These are phyloP conservation scores for Ellobium chinense DNA, from an alignment of 2,888 invertebrate genomes.

Conservation along the genomic window DNA sequence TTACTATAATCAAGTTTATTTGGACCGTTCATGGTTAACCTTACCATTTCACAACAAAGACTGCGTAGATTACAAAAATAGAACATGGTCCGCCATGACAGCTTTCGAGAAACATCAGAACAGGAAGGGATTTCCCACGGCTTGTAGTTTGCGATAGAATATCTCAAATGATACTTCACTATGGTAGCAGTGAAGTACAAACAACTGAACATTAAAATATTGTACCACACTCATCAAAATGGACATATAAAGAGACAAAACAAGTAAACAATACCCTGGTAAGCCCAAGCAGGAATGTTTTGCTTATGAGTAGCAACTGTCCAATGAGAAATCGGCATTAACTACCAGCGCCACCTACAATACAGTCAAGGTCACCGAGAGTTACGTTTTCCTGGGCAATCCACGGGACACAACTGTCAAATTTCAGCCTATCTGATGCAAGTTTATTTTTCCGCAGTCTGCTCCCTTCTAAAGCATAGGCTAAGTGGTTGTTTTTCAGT, in stretches of 20 bases:
- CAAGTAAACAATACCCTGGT: slow-evolving; percentile 35
- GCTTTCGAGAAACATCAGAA: slow-evolving; percentile 21
- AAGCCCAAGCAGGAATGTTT: slow-evolving; percentile 44
- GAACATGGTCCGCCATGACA: slow-evolving; percentile 45
- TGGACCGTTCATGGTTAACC: background rate
- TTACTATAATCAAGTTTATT: too few relatives aligned
- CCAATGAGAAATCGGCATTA: slow-evolving; percentile 35
- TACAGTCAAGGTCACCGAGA: slow-evolving; percentile 36
- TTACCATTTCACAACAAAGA: slow-evolving; percentile 37
- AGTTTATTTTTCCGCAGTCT: too few relatives aligned
- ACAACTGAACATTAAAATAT: too few relatives aligned
- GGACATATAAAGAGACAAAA: background rate
- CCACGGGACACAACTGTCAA: too few relatives aligned
- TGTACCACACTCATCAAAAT: background rate
- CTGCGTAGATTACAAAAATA: slow-evolving; percentile 45
- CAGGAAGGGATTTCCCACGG: slow-evolving; percentile 28
- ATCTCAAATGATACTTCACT: background rate
- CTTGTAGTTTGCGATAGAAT: background rate
- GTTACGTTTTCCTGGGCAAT: slow-evolving; percentile 8
- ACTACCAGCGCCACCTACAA: slow-evolving; percentile 29
- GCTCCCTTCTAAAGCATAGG: too few relatives aligned
- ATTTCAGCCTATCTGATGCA: too few relatives aligned
- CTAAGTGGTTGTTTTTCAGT: too few relatives aligned
- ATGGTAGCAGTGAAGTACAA: background rate
- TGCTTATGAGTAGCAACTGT: slow-evolving; percentile 45